Conservation (phyloP, 2,113 vertebrate genomes). For the Catagonus wagneri region DNA sequence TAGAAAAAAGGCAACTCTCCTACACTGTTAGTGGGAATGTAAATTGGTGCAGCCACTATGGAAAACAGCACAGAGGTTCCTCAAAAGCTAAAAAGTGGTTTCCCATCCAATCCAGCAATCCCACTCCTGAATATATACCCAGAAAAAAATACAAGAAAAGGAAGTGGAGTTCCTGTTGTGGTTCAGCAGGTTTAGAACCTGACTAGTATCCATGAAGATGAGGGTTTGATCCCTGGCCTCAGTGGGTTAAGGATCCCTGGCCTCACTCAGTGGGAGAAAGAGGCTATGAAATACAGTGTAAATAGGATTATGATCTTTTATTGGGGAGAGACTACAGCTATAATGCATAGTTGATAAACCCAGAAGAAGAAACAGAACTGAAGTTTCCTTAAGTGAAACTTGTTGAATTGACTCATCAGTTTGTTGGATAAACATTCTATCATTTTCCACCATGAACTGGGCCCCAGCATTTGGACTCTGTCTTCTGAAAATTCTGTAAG, state of each 20-base stretch:
- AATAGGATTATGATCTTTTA: not conserved
- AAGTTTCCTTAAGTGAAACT: not conserved
- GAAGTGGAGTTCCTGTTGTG: too few relatives aligned
- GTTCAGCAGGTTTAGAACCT: too few relatives aligned
- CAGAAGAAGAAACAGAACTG: not conserved
- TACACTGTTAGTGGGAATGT: too few relatives aligned
- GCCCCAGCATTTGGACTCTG: not conserved
- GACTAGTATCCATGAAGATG: too few relatives aligned
- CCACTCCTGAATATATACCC: not conserved
- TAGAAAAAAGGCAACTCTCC: too few relatives aligned
- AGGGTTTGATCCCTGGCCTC: too few relatives aligned
- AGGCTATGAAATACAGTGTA: not conserved
- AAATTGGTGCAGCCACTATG: too few relatives aligned
- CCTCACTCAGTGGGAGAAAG: not conserved
- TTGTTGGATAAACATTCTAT: not conserved
- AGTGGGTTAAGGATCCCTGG: too few relatives aligned
- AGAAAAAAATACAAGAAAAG: not conserved
- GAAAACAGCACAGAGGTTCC: not conserved
- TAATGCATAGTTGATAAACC: not conserved
- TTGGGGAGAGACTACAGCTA: not conserved
- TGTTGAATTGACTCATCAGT: not conserved
- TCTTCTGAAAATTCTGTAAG: not conserved
- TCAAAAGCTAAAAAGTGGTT: not conserved
- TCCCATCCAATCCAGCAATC: not conserved
- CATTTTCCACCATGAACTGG: not conserved